Evolutionary conservation across 2,113 vertebrate genomes (phyloP).

Genomic region (Xyliphius kryptos): DNA sequence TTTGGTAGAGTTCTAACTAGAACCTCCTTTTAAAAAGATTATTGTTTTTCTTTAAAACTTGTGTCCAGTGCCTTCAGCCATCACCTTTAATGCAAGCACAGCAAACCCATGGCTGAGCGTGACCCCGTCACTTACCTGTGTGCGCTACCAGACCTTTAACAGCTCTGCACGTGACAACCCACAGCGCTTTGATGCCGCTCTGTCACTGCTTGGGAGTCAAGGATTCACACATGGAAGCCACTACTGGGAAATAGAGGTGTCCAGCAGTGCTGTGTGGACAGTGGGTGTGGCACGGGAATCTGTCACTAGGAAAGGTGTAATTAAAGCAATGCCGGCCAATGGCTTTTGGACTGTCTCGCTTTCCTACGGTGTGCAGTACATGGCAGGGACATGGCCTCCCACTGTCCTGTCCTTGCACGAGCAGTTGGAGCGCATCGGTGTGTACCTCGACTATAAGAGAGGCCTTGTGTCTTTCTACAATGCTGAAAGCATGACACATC

Average conservation of each 20-base stretch:
- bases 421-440: constrained; percentile 60
- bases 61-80: constrained; percentile 58
- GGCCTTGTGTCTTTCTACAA: constrained; percentile 73
- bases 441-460: constrained; percentile 70
- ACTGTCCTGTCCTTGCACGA: constrained; percentile 65
- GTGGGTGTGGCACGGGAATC: constrained; percentile 70
- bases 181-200: constrained; percentile 65
- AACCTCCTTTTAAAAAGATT: no score
- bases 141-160: constrained; percentile 70
- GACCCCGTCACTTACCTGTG: constrained; percentile 67
- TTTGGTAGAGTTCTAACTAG: no score
- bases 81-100: constrained; percentile 70
- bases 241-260: constrained; percentile 75
- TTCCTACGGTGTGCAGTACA: constrained; percentile 72
- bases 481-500: constrained; percentile 68
- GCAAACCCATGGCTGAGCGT: constrained; percentile 73
- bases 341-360: constrained; percentile 74
- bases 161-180: constrained; percentile 66
- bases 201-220: constrained; percentile 67
- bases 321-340: constrained; percentile 67
- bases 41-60: no score
- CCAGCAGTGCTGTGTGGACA: constrained; percentile 72
- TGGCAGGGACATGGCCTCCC: constrained; percentile 67
- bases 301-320: constrained; percentile 66
- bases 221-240: constrained; percentile 68